These are phyloP conservation scores for Jordanella pulchra DNA, from an alignment of 2,797 vertebrate species.

Conservation along the genomic window DNA sequence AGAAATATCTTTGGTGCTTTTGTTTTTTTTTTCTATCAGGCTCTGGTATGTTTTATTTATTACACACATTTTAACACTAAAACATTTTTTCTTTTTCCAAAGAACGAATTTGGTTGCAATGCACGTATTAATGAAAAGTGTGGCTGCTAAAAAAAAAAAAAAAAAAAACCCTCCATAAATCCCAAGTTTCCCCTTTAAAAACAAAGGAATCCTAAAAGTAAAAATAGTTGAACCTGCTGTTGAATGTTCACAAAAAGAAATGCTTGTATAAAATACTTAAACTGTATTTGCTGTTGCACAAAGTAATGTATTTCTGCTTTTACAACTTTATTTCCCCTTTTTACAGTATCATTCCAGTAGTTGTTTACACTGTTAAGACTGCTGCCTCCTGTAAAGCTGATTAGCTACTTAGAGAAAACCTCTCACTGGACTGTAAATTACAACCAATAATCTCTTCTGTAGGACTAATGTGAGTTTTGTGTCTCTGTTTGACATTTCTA, in stretches of 20 bases:
- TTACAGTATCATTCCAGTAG: constrained; percentile 47
- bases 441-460: constrained; percentile 63
- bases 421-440: constrained; percentile 70
- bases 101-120: constrained; percentile 9
- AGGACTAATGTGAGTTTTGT: constrained; percentile 30
- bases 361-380: constrained; percentile 7
- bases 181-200: constrained; percentile 10
- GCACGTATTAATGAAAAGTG: constrained; percentile 23
- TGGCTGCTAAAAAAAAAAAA: not conserved
- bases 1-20: constrained; percentile 4
- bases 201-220: constrained; percentile 21
- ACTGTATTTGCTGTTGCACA: constrained; percentile 68
- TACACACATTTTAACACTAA: constrained; percentile 34
- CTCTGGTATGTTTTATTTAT: constrained; percentile 33
- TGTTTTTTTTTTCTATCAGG: constrained; percentile 3
- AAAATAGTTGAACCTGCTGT: constrained; percentile 48
- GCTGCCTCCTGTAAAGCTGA: constrained; percentile 31
- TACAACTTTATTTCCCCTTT: constrained; percentile 21
- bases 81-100: constrained; percentile 18
- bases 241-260: constrained; percentile 65
- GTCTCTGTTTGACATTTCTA: constrained; percentile 4
- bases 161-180: constrained; percentile 15
- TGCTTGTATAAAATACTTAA: constrained; percentile 62
- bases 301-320: constrained; percentile 48
- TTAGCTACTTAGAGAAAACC: constrained; percentile 37